phyloP scores from a whole-genome alignment of 2,888 invertebrate genomes.

The Pecten maximus region DNA sequence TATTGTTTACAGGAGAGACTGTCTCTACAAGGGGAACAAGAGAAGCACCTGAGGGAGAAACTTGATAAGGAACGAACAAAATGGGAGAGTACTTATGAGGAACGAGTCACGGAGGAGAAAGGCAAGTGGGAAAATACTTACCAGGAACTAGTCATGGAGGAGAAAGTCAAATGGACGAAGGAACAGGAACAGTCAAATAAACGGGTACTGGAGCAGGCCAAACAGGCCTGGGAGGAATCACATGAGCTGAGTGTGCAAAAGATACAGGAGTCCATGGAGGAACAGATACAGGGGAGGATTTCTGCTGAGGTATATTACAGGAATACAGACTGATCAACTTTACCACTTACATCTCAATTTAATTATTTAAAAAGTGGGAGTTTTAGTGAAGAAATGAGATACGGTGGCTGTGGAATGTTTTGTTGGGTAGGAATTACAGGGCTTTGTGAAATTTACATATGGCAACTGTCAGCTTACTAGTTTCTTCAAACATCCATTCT shows the following conservation, averaged over 20 bases:
- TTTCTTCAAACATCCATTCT: too few relatives aligned
- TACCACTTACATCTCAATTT: too few relatives aligned
- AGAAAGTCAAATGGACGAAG: slow-evolving; percentile 51
- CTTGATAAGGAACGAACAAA: slow-evolving; percentile 49
- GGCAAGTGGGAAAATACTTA: slow-evolving; percentile 47
- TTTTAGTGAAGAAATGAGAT: too few relatives aligned
- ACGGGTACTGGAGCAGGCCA: slow-evolving; percentile 49
- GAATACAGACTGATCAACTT: too few relatives aligned
- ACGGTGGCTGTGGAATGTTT: too few relatives aligned
- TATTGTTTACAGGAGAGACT: background rate
- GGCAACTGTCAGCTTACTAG: too few relatives aligned
- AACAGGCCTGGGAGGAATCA: slow-evolving; percentile 51
- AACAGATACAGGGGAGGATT: slow-evolving; percentile 50
- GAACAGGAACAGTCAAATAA: slow-evolving; percentile 46
- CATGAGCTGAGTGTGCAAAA: slow-evolving; percentile 48
- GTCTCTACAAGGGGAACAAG: background rate
- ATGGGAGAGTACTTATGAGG: slow-evolving; percentile 44
- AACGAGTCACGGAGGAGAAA: slow-evolving; percentile 47
- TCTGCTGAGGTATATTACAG: slow-evolving; percentile 50
- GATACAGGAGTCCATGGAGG: slow-evolving; percentile 52
- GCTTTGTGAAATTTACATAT: too few relatives aligned
- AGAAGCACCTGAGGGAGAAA: background rate
- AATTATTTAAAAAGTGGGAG: too few relatives aligned
- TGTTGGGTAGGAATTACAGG: too few relatives aligned
- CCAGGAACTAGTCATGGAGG: slow-evolving; percentile 45